Evolutionary conservation across 2,888 invertebrate species (phyloP).

Genomic region (Axea sp.): DNA sequence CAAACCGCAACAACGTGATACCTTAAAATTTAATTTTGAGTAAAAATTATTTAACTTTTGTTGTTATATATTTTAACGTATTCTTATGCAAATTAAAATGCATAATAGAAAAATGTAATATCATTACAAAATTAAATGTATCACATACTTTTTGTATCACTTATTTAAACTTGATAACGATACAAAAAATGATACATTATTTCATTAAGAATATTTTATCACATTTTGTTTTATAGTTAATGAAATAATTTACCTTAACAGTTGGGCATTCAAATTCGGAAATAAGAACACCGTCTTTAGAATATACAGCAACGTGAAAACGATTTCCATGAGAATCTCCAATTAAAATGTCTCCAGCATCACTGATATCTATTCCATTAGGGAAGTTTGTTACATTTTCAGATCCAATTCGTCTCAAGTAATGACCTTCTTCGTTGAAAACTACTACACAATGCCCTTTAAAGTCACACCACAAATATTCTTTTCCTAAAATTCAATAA

Average conservation of each 20-base stretch:
- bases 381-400: conserved; percentile 98
- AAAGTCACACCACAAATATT: conserved; percentile 98
- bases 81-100: no score
- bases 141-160: no score
- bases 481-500: conserved; percentile 91
- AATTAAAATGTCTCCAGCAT: conserved; percentile 97
- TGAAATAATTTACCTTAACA: conserved; percentile 83
- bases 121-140: no score
- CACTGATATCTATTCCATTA: conserved; percentile 98
- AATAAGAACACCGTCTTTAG: conserved; percentile 90
- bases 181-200: no score
- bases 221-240: no score
- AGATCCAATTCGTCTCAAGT: conserved; percentile 95
- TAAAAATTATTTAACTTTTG: no score
- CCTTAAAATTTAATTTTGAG: conserved; percentile 84
- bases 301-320: conserved; percentile 97
- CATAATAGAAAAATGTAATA: no score
- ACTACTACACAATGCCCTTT: conserved; percentile 99
- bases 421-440: conserved; percentile 94
- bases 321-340: conserved; percentile 99
- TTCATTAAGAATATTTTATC: no score
- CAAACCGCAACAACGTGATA: conserved; percentile 97
- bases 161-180: no score
- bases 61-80: no score
- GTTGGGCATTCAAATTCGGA: conserved; percentile 98